Percentiles rank a stretch among this genome's conserved stretches.
These are phyloP conservation scores for Aptenodytes patagonicus DNA, from an alignment of 2,113 vertebrate genomes.

Conservation along the genomic window DNA sequence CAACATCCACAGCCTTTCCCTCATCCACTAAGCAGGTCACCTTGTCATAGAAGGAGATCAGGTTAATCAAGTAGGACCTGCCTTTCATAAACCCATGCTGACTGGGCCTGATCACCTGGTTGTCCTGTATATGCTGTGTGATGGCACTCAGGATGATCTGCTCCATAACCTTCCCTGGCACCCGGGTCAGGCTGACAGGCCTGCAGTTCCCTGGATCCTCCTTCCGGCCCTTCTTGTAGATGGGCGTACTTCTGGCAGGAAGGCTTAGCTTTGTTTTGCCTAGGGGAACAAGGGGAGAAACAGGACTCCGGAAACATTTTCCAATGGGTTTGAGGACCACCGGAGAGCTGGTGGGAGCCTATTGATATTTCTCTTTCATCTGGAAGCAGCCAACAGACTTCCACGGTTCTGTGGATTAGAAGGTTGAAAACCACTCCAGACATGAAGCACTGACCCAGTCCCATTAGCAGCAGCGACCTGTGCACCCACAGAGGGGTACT, in stretches of 20 bases:
- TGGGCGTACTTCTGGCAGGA: neutral
- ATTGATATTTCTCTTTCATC: neutral
- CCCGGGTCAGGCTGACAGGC: neutral
- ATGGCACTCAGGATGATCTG: neutral
- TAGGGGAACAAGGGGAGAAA: neutral
- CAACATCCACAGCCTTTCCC: neutral
- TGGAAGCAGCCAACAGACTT: neutral
- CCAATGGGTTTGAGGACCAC: neutral
- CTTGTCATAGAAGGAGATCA: neutral
- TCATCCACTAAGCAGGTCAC: neutral
- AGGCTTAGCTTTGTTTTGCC: neutral
- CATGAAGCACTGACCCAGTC: neutral
- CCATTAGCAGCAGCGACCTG: neutral
- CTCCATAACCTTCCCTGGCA: neutral
- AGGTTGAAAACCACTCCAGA: neutral
- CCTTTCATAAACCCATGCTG: neutral
- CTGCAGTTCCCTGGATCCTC: neutral
- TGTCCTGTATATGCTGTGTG: neutral
- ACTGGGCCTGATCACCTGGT: neutral
- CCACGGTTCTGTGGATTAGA: rapidly evolving
- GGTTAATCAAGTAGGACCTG: neutral
- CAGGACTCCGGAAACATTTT: neutral
- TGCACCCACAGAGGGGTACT: neutral
- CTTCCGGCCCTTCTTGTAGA: neutral
- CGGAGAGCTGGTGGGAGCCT: neutral